A percentile compares a stretch with the other conserved stretches of the same genome.
Conservation (phyloP, 2,888 invertebrate species). For the Hydraecia micacea region DNA sequence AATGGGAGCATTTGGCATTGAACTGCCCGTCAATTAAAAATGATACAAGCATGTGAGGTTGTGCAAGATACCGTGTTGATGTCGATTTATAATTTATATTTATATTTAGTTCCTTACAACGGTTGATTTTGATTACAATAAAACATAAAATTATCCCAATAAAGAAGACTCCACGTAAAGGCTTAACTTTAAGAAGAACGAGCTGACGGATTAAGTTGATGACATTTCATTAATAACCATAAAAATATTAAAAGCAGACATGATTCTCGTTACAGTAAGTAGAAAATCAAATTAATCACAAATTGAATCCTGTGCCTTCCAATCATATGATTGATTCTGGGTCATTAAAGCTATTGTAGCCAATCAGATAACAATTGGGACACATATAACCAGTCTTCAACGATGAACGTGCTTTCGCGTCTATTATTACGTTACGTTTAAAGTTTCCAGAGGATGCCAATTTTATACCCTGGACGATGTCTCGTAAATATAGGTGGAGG, state of each 20-base stretch:
- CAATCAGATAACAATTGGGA: conserved; percentile 46
- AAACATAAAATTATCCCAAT: conserved; percentile 27
- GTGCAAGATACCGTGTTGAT: conserved; percentile 46
- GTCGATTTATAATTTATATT: conserved; percentile 8
- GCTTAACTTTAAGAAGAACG: conserved; percentile 24
- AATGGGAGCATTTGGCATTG: conserved; percentile 72
- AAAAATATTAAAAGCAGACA: conserved; percentile 48
- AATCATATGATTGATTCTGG: conserved; percentile 51
- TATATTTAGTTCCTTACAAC: too few relatives aligned
- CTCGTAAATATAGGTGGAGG: conserved; percentile 61
- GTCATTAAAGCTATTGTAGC: conserved; percentile 50
- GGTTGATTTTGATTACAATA: conserved; percentile 16
- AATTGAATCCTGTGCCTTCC: conserved; percentile 41
- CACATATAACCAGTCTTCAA: conserved; percentile 41
- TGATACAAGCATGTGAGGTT: conserved; percentile 46
- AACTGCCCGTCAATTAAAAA: conserved; percentile 65
- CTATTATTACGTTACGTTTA: conserved; percentile 62
- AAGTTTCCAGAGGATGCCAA: conserved; percentile 60
- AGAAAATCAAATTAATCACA: conserved; percentile 47
- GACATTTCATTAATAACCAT: conserved; percentile 41
- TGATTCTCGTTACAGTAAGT: conserved; percentile 49
- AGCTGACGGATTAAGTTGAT: conserved; percentile 8
- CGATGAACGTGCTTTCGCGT: conserved; percentile 32
- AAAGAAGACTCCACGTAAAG: not conserved
- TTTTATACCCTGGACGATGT: conserved; percentile 56